Conservation (phyloP, 2,797 vertebrate genomes). For the Lepidocolaptes lacrymiger region DNA sequence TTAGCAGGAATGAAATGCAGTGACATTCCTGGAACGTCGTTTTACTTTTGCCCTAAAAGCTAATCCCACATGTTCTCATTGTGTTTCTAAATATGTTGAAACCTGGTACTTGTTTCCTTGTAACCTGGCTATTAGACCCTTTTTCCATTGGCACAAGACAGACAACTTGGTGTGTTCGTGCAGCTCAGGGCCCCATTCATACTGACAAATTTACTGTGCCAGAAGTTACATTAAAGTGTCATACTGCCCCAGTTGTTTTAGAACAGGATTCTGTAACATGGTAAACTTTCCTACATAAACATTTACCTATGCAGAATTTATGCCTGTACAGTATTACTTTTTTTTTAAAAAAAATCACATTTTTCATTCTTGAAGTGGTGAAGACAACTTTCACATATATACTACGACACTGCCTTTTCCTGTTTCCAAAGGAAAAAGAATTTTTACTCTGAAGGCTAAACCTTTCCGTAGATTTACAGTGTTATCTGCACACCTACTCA, state of each 20-base stretch:
- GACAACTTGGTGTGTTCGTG: constrained; percentile 21
- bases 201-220: constrained; percentile 47
- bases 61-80: background rate
- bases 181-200: constrained; percentile 38
- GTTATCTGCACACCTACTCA: background rate
- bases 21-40: background rate
- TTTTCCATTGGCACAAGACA: constrained; percentile 54
- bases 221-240: constrained; percentile 55
- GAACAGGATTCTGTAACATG: constrained; percentile 35
- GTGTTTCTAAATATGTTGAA: constrained; percentile 31
- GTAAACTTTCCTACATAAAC: constrained; percentile 63
- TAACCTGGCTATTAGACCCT: constrained; percentile 4
- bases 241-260: constrained; percentile 54
- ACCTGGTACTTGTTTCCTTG: constrained; percentile 24
- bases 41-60: background rate
- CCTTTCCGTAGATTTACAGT: background rate
- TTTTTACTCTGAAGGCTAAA: background rate
- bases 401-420: background rate
- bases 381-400: constrained; percentile 33
- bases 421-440: constrained; percentile 5
- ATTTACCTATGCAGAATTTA: constrained; percentile 58
- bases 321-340: constrained; percentile 11
- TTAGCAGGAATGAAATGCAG: background rate
- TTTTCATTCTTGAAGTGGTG: constrained; percentile 46
- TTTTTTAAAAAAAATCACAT: constrained; percentile 15